These are phyloP conservation scores for Euzetes globulus DNA, from an alignment of 2,888 invertebrate species.

Conservation along the genomic window DNA sequence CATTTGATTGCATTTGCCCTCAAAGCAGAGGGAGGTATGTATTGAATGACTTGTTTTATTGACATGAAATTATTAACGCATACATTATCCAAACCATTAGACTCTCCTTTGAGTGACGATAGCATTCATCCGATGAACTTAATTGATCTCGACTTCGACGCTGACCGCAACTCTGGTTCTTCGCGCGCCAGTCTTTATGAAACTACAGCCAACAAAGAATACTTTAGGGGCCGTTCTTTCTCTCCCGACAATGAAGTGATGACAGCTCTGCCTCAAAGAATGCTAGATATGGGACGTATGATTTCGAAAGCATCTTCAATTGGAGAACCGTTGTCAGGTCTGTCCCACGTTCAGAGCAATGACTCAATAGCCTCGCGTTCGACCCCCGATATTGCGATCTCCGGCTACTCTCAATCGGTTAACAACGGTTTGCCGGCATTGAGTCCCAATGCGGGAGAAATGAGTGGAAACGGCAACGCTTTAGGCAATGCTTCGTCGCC, in stretches of 20 bases:
- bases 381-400: neutral
- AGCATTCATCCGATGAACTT: slow-evolving; percentile 21
- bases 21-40: slow-evolving; percentile 63
- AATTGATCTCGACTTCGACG: slow-evolving; percentile 24
- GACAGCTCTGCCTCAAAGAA: neutral
- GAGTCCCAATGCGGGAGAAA: neutral
- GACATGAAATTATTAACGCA: neutral
- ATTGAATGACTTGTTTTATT: neutral
- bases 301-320: neutral
- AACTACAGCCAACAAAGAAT: neutral
- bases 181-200: slow-evolving; percentile 19
- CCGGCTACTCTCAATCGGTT: neutral
- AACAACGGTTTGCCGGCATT: neutral
- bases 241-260: slow-evolving; percentile 12
- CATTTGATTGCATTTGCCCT: slow-evolving; percentile 78
- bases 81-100: neutral
- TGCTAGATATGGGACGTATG: slow-evolving; percentile 14
- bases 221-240: slow-evolving; percentile 1
- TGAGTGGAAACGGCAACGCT: neutral
- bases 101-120: slow-evolving; percentile 5
- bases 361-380: neutral
- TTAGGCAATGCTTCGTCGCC: neutral
- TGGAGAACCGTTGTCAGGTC: neutral
- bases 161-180: neutral
- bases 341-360: neutral